Base-by-base conservation (phyloP, 1,140 invertebrate species). In the Helicoverpa armigera region DNA sequence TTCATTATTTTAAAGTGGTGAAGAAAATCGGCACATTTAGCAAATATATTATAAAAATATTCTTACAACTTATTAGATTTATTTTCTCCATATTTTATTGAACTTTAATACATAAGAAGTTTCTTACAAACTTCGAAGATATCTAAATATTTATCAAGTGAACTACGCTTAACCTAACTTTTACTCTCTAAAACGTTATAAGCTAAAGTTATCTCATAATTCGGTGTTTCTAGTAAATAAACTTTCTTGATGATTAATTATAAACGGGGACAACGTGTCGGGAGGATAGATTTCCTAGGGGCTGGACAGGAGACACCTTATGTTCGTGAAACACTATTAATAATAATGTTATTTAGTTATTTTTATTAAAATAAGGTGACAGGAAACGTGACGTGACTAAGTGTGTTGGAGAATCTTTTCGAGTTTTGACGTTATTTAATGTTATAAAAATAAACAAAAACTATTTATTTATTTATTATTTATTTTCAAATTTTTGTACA, bases 261-360 rank as follows among this genome's bases (percentile, higher is more conserved):
- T 23, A 48, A n/a, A 35, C 14, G 12, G 10, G 35, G 35, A 18
- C 43, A 35, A 48, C 43, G 35, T 14, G n/a, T 48, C 2, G 63
- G 35, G 35, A 35, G 16, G 35, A 7, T 67, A 16, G 35, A 7
- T 60, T 23, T 11, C 18, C 35, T 14, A 43, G n/a, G 14, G 43
- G 43, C 43, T 63, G 35, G 35, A 35, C 13, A 12, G 31, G 18
- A 31, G 35, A 48, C 63, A 48, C 14, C 63, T 14, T 16, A 14
- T 65, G 63, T 67, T 67, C n/a, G 2, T 48, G 63, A 67, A 48
- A 18, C 14, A 48, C 63, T 48, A 67, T 67, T 67, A 67, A 67
- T 35, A 35, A 35, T 35, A 35, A 5, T 35, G 35, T 35, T 35
- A 35, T 67, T 67, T 67, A 18, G 35, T 11, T 48, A 16, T 35